Evolutionary conservation across 2,113 vertebrate genomes (phyloP).

Genomic region (Zosterops japonicus): DNA sequence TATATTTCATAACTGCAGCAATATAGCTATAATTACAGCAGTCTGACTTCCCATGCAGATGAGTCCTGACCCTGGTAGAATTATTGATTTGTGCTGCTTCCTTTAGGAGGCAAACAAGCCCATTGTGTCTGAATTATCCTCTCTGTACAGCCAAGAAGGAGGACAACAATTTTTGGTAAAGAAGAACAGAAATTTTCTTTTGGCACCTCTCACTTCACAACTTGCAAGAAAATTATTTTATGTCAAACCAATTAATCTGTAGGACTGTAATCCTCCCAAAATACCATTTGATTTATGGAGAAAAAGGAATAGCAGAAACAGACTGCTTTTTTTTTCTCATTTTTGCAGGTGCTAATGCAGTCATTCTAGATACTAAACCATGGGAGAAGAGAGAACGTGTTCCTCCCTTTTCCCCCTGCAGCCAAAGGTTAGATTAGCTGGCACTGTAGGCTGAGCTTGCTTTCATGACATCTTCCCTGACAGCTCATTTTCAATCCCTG

Average conservation of each 20-base stretch:
- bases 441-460: neutral
- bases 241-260: neutral
- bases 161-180: neutral
- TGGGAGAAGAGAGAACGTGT: neutral
- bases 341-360: neutral
- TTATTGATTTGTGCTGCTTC: neutral
- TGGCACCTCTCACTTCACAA: neutral
- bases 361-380: neutral
- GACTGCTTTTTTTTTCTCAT: neutral
- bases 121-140: neutral
- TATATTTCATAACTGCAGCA: neutral
- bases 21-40: neutral
- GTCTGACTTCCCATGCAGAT: neutral
- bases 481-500: neutral
- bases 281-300: neutral
- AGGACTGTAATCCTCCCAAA: neutral
- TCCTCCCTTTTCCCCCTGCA: neutral
- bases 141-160: neutral
- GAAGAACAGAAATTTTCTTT: neutral
- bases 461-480: neutral
- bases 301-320: neutral
- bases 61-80: neutral
- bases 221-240: neutral
- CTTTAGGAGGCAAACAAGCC: neutral
- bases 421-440: neutral